Percentiles rank a stretch among this genome's conserved stretches.
These are phyloP conservation scores for Sphinx pinastri DNA, from an alignment of 2,888 invertebrate species.

Conservation along the genomic window DNA sequence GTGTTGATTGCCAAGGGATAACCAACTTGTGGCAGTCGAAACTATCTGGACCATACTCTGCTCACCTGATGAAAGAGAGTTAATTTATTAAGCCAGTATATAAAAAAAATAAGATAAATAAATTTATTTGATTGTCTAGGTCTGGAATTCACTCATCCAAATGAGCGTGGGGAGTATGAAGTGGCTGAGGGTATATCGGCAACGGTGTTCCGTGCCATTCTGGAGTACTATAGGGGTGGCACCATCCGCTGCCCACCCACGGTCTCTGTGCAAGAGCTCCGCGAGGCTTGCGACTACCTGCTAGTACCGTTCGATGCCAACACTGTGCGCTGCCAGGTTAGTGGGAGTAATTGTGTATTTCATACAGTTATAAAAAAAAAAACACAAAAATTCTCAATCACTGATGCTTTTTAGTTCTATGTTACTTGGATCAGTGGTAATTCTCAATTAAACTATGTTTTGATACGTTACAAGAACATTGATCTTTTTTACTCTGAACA, in stretches of 20 bases:
- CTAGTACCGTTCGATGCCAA: conserved; percentile 98
- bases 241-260: conserved; percentile 97
- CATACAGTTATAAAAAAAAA: too few relatives aligned
- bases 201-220: conserved; percentile 95
- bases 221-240: conserved; percentile 97
- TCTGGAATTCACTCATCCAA: conserved; percentile 94
- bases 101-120: too few relatives aligned
- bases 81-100: too few relatives aligned
- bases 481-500: conserved; percentile 65
- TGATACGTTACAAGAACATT: background rate
- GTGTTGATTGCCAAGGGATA: too few relatives aligned
- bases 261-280: conserved; percentile 96
- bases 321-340: conserved; percentile 92
- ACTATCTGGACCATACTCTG: too few relatives aligned
- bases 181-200: conserved; percentile 99
- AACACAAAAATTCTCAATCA: too few relatives aligned
- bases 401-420: background rate
- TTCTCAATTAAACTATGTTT: background rate
- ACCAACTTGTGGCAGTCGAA: too few relatives aligned
- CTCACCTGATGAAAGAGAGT: too few relatives aligned
- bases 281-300: conserved; percentile 99
- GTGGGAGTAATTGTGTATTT: conserved; percentile 4
- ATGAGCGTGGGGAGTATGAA: conserved; percentile 98
- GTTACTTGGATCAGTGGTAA: background rate
- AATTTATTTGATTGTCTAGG: conserved; percentile 75